Evolutionary conservation across 2,888 invertebrate genomes (phyloP).

Genomic region (Epistrophe grossulariae): DNA sequence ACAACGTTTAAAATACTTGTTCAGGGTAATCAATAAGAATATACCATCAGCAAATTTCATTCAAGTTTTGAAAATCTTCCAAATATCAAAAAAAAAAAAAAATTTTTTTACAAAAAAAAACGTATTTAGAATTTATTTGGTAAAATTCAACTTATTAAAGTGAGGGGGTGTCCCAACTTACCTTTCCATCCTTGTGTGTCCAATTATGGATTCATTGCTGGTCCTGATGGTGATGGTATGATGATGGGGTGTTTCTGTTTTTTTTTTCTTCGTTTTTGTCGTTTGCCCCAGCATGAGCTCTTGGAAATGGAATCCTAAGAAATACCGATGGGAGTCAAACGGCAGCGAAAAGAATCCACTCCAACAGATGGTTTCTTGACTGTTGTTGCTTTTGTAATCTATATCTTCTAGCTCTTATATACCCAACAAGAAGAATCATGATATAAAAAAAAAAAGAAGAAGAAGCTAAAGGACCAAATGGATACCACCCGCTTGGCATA

Average conservation of each 20-base stretch:
- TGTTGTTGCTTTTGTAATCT: constrained; percentile 14
- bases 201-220: constrained; percentile 58
- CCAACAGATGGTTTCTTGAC: constrained; percentile 32
- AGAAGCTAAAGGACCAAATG: constrained; percentile 11
- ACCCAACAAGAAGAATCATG: neutral
- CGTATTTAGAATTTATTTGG: neutral
- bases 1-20: too few species aligned
- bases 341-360: constrained; percentile 42
- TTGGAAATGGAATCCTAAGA: neutral
- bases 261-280: neutral
- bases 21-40: too few species aligned
- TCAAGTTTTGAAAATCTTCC: too few species aligned
- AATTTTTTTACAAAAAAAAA: neutral
- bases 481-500: constrained; percentile 26
- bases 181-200: constrained; percentile 21
- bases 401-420: neutral
- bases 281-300: neutral
- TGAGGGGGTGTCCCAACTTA: neutral
- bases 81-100: neutral
- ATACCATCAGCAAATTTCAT: too few species aligned
- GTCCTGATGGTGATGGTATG: constrained; percentile 23
- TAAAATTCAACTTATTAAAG: constrained; percentile 14
- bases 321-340: constrained; percentile 24
- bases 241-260: constrained; percentile 2
- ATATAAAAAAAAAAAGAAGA: neutral